These are phyloP conservation scores for Platalea minor DNA, from an alignment of 2,797 vertebrate genomes.

Conservation along the genomic window DNA sequence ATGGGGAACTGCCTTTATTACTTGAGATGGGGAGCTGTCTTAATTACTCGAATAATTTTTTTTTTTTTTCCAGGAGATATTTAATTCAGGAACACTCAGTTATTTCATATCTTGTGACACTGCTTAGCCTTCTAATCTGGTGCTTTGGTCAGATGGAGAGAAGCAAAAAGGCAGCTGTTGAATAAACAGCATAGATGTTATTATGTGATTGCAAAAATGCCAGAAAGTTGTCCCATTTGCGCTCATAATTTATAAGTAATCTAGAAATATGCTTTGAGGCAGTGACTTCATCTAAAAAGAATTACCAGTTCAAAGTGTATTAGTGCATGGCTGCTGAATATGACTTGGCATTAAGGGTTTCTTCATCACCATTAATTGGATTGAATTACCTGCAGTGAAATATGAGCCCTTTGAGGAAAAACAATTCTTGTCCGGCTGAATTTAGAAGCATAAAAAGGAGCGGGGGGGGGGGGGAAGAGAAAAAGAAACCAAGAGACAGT, in stretches of 20 bases:
- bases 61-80: neutral
- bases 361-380: conserved; percentile 26
- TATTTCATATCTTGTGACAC: conserved; percentile 1
- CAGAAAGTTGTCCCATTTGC: conserved; percentile 21
- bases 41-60: neutral
- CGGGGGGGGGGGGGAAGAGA: neutral
- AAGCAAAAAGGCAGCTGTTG: conserved; percentile 30
- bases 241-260: conserved; percentile 42
- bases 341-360: conserved; percentile 17
- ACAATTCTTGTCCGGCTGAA: neutral
- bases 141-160: neutral
- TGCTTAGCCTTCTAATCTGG: conserved; percentile 6
- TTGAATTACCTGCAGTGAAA: conserved; percentile 51
- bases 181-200: conserved; percentile 6
- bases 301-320: conserved; percentile 27
- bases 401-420: neutral
- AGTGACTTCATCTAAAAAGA: conserved; percentile 38
- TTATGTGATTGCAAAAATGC: conserved; percentile 8
- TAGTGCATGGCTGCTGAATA: neutral
- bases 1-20: conserved; percentile 20
- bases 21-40: neutral
- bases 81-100: conserved; percentile 3
- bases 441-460: neutral
- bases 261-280: conserved; percentile 28
- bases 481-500: neutral